These are phyloP conservation scores for Venturia canescens DNA, from an alignment of 1,140 invertebrate species.

Conservation along the genomic window DNA sequence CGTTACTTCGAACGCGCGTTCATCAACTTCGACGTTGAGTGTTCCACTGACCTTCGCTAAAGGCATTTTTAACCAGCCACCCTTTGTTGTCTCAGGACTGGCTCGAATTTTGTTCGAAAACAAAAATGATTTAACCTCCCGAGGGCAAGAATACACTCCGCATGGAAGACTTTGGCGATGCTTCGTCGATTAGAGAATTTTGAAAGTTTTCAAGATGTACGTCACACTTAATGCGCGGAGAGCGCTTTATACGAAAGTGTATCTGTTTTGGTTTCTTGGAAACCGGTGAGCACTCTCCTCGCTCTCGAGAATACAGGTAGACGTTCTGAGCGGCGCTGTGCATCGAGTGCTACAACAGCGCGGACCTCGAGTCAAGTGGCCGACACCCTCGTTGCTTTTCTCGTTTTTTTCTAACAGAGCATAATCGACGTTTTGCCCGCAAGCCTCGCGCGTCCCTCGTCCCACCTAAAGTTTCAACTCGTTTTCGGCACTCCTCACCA, in stretches of 20 bases:
- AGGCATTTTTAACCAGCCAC: neutral
- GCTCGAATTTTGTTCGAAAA: constrained; percentile 1
- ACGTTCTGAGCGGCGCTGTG: constrained; percentile 19
- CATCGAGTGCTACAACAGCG: constrained; percentile 7
- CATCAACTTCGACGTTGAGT: neutral
- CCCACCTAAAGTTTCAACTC: constrained; percentile 56
- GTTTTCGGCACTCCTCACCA: constrained; percentile 50
- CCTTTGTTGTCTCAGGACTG: constrained; percentile 2
- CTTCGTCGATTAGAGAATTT: constrained; percentile 75
- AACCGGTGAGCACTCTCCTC: neutral
- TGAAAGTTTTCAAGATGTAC: constrained; percentile 70
- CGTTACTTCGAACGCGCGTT: too few relatives aligned
- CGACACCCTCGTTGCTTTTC: constrained; percentile 17
- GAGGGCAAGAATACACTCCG: constrained; percentile 54
- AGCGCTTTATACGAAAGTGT: constrained; percentile 13
- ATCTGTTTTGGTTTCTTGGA: constrained; percentile 27
- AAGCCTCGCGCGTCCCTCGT: constrained; percentile 17
- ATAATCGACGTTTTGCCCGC: constrained; percentile 47
- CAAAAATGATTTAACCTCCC: constrained; percentile 50
- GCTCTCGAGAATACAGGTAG: neutral
- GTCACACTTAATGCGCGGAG: constrained; percentile 48
- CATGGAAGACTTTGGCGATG: constrained; percentile 32
- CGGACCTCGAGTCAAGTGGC: constrained; percentile 24
- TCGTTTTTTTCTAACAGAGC: constrained; percentile 5
- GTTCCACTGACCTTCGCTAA: neutral